phyloP scores from a whole-genome alignment of 2,797 vertebrate species.

The Cirrhinus mrigala region DNA sequence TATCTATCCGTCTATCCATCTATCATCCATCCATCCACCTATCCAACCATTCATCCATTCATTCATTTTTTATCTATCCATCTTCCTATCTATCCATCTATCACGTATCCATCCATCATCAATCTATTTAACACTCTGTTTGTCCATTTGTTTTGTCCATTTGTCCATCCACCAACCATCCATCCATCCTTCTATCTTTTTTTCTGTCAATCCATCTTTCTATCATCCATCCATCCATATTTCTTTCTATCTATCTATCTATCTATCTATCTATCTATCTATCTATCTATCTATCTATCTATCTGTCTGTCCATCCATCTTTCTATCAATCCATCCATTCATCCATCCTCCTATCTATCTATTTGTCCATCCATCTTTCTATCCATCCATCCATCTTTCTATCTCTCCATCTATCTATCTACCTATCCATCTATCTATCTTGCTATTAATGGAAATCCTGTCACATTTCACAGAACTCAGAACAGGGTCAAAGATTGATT shows the following conservation, averaged over 20 bases:
- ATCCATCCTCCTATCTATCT: neutral
- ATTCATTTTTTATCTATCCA: neutral
- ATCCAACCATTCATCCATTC: no score
- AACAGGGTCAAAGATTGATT: conserved; percentile 13
- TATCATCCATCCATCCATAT: fast-evolving
- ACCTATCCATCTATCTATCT: neutral
- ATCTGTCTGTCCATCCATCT: neutral
- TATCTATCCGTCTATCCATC: neutral
- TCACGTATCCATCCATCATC: no score
- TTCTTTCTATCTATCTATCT: fast-evolving
- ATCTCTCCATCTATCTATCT: neutral
- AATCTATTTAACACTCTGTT: no score
- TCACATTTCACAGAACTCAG: neutral
- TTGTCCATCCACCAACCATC: neutral
- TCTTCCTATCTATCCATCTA: neutral
- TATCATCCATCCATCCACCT: neutral
- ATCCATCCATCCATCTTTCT: neutral
- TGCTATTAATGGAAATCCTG: conserved; percentile 16
- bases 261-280: neutral
- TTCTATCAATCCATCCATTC: neutral
- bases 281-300: neutral
- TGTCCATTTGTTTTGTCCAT: no score
- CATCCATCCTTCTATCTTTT: neutral
- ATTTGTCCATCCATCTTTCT: neutral
- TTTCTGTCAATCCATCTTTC: neutral